Evolutionary conservation across 2,888 invertebrate species (phyloP).

Genomic region (Calameuta idolon): DNA sequence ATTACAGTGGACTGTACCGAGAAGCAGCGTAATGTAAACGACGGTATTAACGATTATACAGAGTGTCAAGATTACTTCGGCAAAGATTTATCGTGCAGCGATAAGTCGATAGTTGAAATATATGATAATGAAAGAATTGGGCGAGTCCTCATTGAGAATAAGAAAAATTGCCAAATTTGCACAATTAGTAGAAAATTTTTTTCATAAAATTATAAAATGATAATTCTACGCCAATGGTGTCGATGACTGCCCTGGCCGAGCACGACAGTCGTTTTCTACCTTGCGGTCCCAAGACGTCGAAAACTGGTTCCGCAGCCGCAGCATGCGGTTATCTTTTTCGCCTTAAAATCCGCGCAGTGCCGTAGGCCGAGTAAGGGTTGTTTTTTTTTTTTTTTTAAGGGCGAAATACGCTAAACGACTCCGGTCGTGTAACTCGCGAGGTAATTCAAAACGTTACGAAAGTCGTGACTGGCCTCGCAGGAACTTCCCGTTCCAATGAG

Average conservation of each 20-base stretch:
- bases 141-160: too few relatives aligned
- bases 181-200: neutral
- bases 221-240: neutral
- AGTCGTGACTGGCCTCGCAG: constrained; percentile 41
- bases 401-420: neutral
- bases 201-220: neutral
- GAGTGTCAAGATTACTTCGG: neutral
- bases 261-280: neutral
- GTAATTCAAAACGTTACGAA: constrained; percentile 30
- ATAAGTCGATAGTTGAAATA: neutral
- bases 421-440: neutral
- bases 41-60: neutral
- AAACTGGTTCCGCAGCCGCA: neutral
- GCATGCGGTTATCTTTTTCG: neutral
- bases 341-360: neutral
- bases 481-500: constrained; percentile 21
- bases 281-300: neutral
- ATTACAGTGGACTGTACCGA: neutral
- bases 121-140: neutral
- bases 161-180: too few relatives aligned
- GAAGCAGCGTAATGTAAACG: neutral
- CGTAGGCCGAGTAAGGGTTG: neutral
- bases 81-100: neutral
- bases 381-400: neutral
- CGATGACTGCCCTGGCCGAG: neutral